These are phyloP conservation scores for Fringilla coelebs DNA, from an alignment of 2,797 vertebrate species.

Conservation along the genomic window DNA sequence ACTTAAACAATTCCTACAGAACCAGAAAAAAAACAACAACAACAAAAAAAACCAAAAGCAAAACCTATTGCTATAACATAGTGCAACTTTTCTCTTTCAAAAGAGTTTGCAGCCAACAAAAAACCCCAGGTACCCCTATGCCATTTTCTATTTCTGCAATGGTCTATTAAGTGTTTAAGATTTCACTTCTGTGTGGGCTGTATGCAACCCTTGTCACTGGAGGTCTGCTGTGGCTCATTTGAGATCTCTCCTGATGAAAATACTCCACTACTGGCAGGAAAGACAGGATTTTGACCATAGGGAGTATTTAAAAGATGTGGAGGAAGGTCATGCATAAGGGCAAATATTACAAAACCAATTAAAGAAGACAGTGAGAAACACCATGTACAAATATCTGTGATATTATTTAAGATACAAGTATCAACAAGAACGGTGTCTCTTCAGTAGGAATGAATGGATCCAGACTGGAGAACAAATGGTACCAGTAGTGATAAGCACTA, in stretches of 20 bases:
- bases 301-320: neutral
- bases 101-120: neutral
- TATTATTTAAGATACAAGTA: neutral
- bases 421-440: neutral
- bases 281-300: neutral
- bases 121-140: neutral
- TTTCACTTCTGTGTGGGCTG: neutral
- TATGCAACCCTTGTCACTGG: neutral
- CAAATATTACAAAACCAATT: neutral
- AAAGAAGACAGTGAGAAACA: conserved; percentile 20
- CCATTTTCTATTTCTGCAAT: neutral
- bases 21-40: neutral
- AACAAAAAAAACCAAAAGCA: neutral
- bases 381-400: conserved; percentile 1
- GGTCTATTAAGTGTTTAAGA: neutral
- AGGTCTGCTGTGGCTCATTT: neutral
- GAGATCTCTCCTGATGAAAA: neutral
- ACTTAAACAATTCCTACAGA: neutral
- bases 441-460: neutral
- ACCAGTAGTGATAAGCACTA: neutral
- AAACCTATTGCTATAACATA: neutral
- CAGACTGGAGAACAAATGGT: neutral
- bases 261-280: neutral
- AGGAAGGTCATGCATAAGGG: neutral
- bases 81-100: neutral